Conservation (phyloP, 2,888 invertebrate species). For the Drosophila colorata region DNA sequence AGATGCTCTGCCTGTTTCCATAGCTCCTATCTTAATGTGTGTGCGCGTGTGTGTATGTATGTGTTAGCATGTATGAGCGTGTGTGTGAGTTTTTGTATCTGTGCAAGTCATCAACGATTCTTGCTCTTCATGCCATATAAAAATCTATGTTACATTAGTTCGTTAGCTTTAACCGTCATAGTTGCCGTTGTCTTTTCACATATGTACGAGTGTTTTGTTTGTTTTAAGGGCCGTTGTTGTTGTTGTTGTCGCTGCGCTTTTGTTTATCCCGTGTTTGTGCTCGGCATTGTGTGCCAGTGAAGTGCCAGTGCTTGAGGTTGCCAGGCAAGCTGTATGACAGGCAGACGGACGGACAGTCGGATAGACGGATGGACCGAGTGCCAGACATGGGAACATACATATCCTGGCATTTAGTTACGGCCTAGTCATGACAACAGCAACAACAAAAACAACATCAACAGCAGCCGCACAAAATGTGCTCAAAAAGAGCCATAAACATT, state of each 20-base stretch:
- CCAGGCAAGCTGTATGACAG: constrained; percentile 26
- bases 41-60: constrained; percentile 3
- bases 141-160: constrained; percentile 81
- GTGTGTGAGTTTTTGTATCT: constrained; percentile 32
- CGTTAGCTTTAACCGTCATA: constrained; percentile 63
- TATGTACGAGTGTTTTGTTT: constrained; percentile 42
- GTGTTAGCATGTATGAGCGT: constrained; percentile 14
- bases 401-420: constrained; percentile 50
- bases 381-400: constrained; percentile 21
- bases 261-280: constrained; percentile 54
- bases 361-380: constrained; percentile 14
- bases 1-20: constrained; percentile 37
- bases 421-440: constrained; percentile 36
- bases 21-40: constrained; percentile 19
- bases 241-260: constrained; percentile 64
- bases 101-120: constrained; percentile 65
- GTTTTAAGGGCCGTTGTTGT: constrained; percentile 42
- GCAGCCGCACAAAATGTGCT: constrained; percentile 22
- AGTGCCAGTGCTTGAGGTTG: constrained; percentile 73
- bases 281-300: constrained; percentile 58
- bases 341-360: neutral
- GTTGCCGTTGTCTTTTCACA: constrained; percentile 29
- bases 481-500: constrained; percentile 62
- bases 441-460: constrained; percentile 6
- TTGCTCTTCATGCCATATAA: constrained; percentile 68